Percentiles rank a stretch among this genome's conserved stretches.
These are phyloP conservation scores for Hydrotaea diabolus DNA, from an alignment of 2,888 invertebrate species.

Conservation along the genomic window DNA sequence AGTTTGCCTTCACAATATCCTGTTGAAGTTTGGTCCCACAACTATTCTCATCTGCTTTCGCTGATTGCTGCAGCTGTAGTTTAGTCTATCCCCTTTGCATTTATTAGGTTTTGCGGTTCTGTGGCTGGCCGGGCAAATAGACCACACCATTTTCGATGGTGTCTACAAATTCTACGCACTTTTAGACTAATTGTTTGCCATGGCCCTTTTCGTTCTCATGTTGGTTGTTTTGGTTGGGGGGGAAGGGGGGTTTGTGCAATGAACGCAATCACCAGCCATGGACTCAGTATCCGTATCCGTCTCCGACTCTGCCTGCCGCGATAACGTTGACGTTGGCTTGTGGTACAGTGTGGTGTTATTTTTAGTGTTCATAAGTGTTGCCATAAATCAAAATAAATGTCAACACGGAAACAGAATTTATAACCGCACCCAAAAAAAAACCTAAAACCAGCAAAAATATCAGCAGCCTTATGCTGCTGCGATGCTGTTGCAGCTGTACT, in stretches of 20 bases:
- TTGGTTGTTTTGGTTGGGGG: background rate
- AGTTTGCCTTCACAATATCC: background rate
- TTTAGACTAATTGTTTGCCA: constrained; percentile 31
- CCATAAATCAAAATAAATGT: constrained; percentile 70
- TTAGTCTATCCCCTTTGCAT: constrained; percentile 7
- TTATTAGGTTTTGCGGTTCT: constrained; percentile 59
- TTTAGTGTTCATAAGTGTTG: constrained; percentile 66
- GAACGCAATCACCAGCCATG: background rate
- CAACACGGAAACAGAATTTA: constrained; percentile 68
- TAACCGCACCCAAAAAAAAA: constrained; percentile 62
- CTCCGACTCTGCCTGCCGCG: constrained; percentile 15
- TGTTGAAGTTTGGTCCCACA: background rate
- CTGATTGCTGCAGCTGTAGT: background rate
- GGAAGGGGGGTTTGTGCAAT: background rate
- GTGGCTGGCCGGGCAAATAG: background rate
- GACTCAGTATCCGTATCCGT: too few relatives aligned
- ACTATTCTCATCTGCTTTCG: background rate
- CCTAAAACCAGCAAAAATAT: background rate
- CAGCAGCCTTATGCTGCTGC: background rate
- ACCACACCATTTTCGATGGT: constrained; percentile 24
- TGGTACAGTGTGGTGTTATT: background rate
- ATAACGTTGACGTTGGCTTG: background rate
- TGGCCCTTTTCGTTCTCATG: background rate
- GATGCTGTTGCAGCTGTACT: background rate
- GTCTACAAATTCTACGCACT: constrained; percentile 38